Conservation (phyloP, 2,888 invertebrate genomes). For the Drosophila affinis region DNA sequence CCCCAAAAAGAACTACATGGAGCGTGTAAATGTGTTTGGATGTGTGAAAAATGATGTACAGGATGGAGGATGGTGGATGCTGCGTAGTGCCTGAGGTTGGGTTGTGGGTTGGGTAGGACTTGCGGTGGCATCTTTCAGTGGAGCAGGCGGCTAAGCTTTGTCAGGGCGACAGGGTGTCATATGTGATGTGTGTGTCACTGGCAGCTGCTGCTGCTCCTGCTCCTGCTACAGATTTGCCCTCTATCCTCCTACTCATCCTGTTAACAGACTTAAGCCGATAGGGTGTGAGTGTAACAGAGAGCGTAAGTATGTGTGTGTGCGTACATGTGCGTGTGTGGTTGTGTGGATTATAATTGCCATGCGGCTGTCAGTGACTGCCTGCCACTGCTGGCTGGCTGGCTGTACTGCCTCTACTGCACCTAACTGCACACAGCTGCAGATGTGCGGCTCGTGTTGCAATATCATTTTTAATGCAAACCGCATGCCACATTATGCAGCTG, state of each 20-base stretch:
- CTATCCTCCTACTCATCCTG: conserved; percentile 49
- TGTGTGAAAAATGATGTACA: conserved; percentile 28
- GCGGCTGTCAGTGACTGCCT: conserved; percentile 74
- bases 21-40: conserved; percentile 62
- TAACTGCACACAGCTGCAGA: conserved; percentile 38
- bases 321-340: conserved; percentile 51
- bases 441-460: conserved; percentile 71
- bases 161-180: conserved; percentile 74
- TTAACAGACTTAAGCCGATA: conserved; percentile 45
- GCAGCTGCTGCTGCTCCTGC: conserved; percentile 58
- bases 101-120: neutral
- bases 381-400: conserved; percentile 19
- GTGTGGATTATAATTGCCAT: conserved; percentile 79
- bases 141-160: conserved; percentile 68
- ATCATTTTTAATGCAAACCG: conserved; percentile 81
- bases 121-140: conserved; percentile 49
- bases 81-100: neutral
- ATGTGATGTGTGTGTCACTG: conserved; percentile 77
- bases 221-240: conserved; percentile 23
- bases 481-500: conserved; percentile 79
- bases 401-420: conserved; percentile 30
- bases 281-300: conserved; percentile 21
- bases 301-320: conserved; percentile 39
- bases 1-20: conserved; percentile 52
- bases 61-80: neutral